phyloP scores from a whole-genome alignment of 2,113 vertebrate genomes.

The Podilymbus podiceps region DNA sequence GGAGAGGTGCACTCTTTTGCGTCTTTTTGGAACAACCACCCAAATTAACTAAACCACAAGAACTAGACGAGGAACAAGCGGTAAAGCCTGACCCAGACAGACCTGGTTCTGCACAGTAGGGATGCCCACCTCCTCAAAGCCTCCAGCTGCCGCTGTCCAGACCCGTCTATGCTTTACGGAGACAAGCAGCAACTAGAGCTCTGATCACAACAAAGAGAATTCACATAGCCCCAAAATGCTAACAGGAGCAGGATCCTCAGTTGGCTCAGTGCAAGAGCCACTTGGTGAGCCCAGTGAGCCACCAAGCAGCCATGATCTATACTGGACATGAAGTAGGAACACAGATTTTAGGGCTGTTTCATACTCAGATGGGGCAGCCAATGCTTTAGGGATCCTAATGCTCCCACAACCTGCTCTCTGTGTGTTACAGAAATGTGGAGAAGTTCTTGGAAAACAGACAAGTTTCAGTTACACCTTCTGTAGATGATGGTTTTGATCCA shows the following conservation, averaged over 20 bases:
- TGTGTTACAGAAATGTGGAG: background rate
- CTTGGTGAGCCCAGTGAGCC: background rate
- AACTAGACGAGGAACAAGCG: background rate
- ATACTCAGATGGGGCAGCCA: background rate
- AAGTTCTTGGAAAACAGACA: background rate
- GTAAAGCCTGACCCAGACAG: background rate
- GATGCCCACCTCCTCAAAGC: background rate
- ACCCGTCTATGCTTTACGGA: background rate
- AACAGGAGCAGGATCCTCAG: background rate
- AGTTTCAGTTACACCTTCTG: background rate
- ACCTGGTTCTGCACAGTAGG: background rate
- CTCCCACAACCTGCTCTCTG: fast-evolving
- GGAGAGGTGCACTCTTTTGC: background rate
- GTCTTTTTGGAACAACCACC: background rate
- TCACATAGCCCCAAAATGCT: background rate
- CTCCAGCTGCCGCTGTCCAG: background rate
- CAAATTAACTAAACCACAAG: background rate
- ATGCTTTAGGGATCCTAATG: background rate
- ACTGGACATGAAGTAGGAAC: background rate
- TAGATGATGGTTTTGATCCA: background rate
- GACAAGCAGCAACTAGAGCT: background rate
- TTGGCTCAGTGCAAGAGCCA: background rate
- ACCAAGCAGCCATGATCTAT: background rate
- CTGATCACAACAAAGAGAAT: background rate
- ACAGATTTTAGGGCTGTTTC: background rate